Conservation (phyloP, 2,797 vertebrate genomes). For the Hipposideros larvatus region DNA sequence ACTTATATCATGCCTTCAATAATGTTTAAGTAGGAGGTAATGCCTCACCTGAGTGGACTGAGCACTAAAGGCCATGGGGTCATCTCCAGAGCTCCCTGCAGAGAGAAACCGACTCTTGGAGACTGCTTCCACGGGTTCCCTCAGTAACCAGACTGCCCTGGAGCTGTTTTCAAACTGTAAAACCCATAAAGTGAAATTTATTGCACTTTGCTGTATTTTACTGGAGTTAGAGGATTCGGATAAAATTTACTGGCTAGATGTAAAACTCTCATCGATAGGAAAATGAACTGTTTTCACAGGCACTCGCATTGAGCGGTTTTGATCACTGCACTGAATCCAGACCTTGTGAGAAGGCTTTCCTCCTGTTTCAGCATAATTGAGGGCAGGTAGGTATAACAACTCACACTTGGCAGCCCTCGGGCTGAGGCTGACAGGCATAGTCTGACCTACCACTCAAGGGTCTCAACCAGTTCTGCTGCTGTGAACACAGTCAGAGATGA, state of each 20-base stretch:
- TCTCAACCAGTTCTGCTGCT: not conserved
- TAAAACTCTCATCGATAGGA: constrained; percentile 69
- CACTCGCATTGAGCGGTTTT: constrained; percentile 3
- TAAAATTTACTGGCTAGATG: constrained; percentile 77
- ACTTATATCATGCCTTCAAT: not conserved
- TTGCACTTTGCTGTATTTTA: constrained; percentile 75
- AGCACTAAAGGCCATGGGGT: not conserved
- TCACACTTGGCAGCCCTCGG: not conserved
- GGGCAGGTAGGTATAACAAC: not conserved
- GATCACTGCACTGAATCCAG: constrained; percentile 17
- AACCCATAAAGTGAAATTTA: constrained; percentile 79
- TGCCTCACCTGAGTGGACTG: not conserved
- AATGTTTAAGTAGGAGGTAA: not conserved
- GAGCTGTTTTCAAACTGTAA: constrained; percentile 75
- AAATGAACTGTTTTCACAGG: constrained; percentile 71
- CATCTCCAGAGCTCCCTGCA: not conserved
- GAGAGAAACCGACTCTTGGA: not conserved
- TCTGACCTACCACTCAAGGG: not conserved
- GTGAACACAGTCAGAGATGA: not conserved
- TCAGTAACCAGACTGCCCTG: constrained; percentile 57
- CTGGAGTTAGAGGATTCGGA: constrained; percentile 76
- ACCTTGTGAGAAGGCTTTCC: constrained; percentile 29
- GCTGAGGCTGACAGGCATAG: not conserved
- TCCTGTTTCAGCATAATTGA: not conserved
- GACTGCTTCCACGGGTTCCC: not conserved